Percentiles rank a stretch among this genome's conserved stretches.
These are phyloP conservation scores for Lepas anatifera DNA, from an alignment of 2,888 invertebrate genomes.

Conservation along the genomic window DNA sequence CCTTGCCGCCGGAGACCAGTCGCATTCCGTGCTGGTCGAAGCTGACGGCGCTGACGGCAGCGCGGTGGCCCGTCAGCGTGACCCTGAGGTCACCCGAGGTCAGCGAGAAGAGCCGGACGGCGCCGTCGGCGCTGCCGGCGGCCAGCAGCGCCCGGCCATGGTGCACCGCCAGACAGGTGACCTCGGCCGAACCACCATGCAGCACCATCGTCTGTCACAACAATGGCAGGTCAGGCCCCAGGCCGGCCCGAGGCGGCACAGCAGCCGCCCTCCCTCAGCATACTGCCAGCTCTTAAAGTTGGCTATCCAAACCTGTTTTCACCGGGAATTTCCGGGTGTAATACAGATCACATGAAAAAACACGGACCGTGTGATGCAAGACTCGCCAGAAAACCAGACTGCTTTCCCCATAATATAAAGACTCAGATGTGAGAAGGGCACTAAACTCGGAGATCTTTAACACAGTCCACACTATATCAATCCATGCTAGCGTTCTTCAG, in stretches of 20 bases:
- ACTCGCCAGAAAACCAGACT: too few relatives aligned
- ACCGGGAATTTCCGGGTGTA: too few relatives aligned
- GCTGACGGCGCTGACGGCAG: conserved; percentile 64
- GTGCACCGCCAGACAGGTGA: conserved; percentile 60
- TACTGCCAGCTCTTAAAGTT: too few relatives aligned
- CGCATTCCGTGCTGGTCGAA: conserved; percentile 74
- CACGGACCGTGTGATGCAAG: too few relatives aligned
- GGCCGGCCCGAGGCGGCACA: conserved; percentile 17
- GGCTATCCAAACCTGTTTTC: too few relatives aligned
- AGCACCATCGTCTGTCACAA: conserved; percentile 56
- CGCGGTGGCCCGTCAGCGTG: conserved; percentile 69
- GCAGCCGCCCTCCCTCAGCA: too few relatives aligned
- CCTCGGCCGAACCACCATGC: conserved; percentile 65
- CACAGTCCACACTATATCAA: too few relatives aligned
- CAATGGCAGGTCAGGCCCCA: conserved; percentile 24
- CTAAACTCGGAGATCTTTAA: too few relatives aligned
- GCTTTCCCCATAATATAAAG: too few relatives aligned
- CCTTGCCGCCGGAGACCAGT: conserved; percentile 79
- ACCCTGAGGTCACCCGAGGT: conserved; percentile 52
- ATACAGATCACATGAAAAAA: conserved; percentile 21
- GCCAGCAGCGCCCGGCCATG: conserved; percentile 68
- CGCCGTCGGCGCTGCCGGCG: conserved; percentile 84
- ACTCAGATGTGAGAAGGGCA: too few relatives aligned
- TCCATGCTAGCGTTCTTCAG: too few relatives aligned
- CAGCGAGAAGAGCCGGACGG: conserved; percentile 68